Evolutionary conservation across 2,797 vertebrate species (phyloP), one percentile per base, ranked within the genome.

Genomic region (Buphagus erythrorhynchus): DNA sequence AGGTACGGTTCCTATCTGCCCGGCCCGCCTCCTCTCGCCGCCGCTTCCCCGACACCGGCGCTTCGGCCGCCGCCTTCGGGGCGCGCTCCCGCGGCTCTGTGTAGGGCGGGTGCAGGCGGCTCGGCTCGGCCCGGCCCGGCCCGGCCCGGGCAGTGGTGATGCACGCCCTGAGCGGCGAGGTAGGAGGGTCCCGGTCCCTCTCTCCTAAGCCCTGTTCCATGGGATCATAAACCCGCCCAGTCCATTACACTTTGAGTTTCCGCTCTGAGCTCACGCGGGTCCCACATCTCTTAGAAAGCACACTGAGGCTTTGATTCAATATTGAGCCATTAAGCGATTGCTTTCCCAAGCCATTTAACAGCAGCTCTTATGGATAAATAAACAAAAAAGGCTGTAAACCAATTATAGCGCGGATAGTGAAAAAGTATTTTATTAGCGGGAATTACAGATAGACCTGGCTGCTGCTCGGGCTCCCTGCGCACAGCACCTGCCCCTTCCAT

Each of bases 341-440:
- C 95, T 98, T 95, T 98, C 96, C 97, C 98, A 98, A 98, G 98
- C 98, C 99, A 99, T 99, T 99, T 99, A 98, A 98, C 99, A 98
- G 91, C 98, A 95, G 98, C 97, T 97, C 98, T 99, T 97, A 97
- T 98, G 98, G 98, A 98, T 98, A 99, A 98, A 99, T 97, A 98
- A 99, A 98, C 98, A 99, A 89, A 98, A 98, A 98, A 96, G 98
- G 98, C 97, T 98, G 98, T 99, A 99, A 99, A 99, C 98, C 98
- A 99, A 99, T 99, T 99, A 99, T 57, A 94, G 90, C 94, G 93
- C 98, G 98, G 98, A 99, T 98, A 98, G 98, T 98, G 98, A 98
- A 97, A 98, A 98, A 97, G 97, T 98, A 99, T 98, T 99, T 98
- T 99, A 99, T 99, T 99, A 99, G 98, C 59, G 45, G 76, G 97